Evolutionary conservation across 2,797 vertebrate genomes (phyloP).

Genomic region (Podarcis lilfordi): DNA sequence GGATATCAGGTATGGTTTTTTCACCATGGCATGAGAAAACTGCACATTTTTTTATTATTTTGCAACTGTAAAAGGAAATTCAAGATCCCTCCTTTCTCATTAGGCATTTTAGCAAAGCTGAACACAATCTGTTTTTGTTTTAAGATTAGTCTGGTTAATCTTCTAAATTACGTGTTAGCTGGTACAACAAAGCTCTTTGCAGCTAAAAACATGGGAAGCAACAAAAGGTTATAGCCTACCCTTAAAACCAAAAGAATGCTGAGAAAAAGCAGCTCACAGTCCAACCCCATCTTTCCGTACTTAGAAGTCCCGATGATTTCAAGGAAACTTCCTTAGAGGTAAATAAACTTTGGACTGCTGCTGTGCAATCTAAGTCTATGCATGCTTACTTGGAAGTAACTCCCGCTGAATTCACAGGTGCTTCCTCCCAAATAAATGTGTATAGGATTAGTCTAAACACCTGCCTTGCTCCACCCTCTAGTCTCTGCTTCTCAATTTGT

Average conservation of each 20-base stretch:
- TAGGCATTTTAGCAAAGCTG: neutral
- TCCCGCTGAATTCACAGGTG: neutral
- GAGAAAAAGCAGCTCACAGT: neutral
- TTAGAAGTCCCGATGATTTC: neutral
- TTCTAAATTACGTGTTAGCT: constrained; percentile 40
- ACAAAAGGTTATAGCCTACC: neutral
- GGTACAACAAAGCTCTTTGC: constrained; percentile 23
- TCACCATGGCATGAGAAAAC: neutral
- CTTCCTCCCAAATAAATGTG: neutral
- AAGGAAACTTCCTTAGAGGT: neutral
- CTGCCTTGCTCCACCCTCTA: no score
- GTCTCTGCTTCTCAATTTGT: no score
- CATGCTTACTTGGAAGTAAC: neutral
- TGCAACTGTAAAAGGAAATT: neutral
- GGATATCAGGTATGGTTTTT: neutral
- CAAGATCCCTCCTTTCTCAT: neutral
- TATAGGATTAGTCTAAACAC: no score
- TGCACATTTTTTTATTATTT: neutral
- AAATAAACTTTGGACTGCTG: neutral
- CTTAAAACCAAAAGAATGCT: neutral
- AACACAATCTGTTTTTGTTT: constrained; percentile 39
- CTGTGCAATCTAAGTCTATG: neutral
- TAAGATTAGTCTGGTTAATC: constrained; percentile 48
- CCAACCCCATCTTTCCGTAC: fast-evolving
- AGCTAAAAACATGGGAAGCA: constrained; percentile 16